Conservation (phyloP, 1,140 invertebrate species). For the Capitella teleta region DNA sequence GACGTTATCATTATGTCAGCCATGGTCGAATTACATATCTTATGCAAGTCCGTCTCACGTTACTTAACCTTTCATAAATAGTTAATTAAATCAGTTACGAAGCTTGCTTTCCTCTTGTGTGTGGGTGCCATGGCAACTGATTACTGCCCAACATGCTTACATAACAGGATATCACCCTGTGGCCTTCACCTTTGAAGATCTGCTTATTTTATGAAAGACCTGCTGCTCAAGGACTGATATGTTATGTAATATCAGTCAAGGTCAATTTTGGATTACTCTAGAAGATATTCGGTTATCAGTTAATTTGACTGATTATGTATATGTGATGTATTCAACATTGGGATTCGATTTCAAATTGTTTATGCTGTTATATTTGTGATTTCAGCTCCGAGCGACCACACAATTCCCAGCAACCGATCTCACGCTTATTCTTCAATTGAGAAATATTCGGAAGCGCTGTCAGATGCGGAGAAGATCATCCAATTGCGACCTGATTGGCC, state of each 20-base stretch:
- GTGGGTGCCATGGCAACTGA: too few relatives aligned
- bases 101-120: too few relatives aligned
- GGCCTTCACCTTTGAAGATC: background rate
- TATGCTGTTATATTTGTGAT: slow-evolving; percentile 18
- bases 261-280: background rate
- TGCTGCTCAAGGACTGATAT: background rate
- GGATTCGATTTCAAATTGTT: background rate
- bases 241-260: background rate
- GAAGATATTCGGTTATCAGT: background rate
- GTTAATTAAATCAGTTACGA: too few relatives aligned
- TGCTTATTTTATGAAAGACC: background rate
- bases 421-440: slow-evolving; percentile 54
- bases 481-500: slow-evolving; percentile 58
- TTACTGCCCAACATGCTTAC: too few relatives aligned
- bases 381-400: slow-evolving; percentile 58
- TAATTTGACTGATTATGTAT: background rate
- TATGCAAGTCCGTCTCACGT: background rate
- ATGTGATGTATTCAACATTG: slow-evolving; percentile 5
- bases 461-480: slow-evolving; percentile 57
- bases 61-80: background rate
- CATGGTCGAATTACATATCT: background rate
- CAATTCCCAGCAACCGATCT: slow-evolving; percentile 57
- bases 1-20: background rate
- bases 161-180: background rate
- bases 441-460: slow-evolving; percentile 54